These are phyloP conservation scores for Oncorhynchus gorbuscha DNA, from an alignment of 2,113 vertebrate species.

Conservation along the genomic window DNA sequence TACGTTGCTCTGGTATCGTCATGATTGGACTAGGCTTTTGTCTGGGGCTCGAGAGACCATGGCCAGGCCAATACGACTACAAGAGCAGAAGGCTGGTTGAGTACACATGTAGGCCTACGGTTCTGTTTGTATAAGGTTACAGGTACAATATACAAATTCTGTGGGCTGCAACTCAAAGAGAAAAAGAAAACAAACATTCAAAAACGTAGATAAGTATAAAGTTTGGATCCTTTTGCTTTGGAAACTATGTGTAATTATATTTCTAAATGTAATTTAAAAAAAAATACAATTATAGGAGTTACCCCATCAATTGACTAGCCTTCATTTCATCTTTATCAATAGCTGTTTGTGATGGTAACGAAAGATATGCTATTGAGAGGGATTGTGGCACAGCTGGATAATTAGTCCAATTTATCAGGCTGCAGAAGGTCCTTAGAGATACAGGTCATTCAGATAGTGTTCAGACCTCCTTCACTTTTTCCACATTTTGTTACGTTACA, in stretches of 20 bases:
- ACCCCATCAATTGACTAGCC: constrained; percentile 24
- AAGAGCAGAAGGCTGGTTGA: constrained; percentile 66
- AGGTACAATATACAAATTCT: too few relatives aligned
- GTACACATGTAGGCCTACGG: constrained; percentile 54
- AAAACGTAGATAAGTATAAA: too few relatives aligned
- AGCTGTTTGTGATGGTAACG: constrained; percentile 57
- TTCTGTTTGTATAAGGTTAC: constrained; percentile 10
- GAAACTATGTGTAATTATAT: too few relatives aligned
- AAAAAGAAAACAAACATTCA: too few relatives aligned
- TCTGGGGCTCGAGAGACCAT: constrained; percentile 46
- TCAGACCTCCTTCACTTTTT: too few relatives aligned
- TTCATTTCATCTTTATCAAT: constrained; percentile 50
- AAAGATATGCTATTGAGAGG: constrained; percentile 57
- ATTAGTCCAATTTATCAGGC: constrained; percentile 63
- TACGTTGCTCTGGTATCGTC: constrained; percentile 62
- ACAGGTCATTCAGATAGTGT: constrained; percentile 28
- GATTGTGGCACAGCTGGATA: constrained; percentile 45
- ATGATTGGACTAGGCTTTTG: constrained; percentile 65
- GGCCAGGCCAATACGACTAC: constrained; percentile 62
- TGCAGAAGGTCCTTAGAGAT: constrained; percentile 48
- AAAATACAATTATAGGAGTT: constrained; percentile 8
- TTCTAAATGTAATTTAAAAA: too few relatives aligned
- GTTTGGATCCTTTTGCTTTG: too few relatives aligned
- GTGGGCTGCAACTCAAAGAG: too few relatives aligned
- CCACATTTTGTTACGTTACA: too few relatives aligned